These are phyloP conservation scores for Podargus strigoides DNA, from an alignment of 2,797 vertebrate species.

Conservation along the genomic window DNA sequence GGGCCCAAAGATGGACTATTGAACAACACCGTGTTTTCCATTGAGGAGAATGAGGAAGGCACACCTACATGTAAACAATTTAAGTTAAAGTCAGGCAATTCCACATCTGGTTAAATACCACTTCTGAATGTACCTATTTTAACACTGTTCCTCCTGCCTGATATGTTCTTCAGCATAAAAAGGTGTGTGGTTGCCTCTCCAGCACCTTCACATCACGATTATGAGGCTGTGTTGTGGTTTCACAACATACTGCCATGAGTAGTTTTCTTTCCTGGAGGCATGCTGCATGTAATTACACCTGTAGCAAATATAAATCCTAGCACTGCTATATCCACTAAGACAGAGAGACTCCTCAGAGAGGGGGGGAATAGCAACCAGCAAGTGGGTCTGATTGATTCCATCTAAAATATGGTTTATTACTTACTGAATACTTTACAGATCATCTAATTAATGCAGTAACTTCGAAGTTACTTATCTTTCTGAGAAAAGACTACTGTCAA, in stretches of 20 bases:
- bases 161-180: neutral
- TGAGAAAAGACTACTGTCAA: neutral
- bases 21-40: slow-evolving; percentile 75
- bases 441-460: neutral
- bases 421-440: neutral
- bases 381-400: neutral
- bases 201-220: neutral
- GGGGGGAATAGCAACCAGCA: neutral
- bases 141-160: neutral
- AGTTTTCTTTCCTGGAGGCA: neutral
- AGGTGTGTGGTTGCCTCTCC: neutral
- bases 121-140: neutral
- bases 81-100: neutral
- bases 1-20: slow-evolving; percentile 73
- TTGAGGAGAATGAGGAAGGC: slow-evolving; percentile 66
- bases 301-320: neutral
- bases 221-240: fast-evolving
- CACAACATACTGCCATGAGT: neutral
- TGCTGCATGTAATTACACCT: neutral
- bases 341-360: neutral
- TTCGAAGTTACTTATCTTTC: neutral
- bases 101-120: neutral
- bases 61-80: slow-evolving; percentile 61
- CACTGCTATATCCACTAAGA: neutral
- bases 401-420: neutral